phyloP scores from a whole-genome alignment of 2,888 invertebrate species.

The Rhagophthalmus giganteus region DNA sequence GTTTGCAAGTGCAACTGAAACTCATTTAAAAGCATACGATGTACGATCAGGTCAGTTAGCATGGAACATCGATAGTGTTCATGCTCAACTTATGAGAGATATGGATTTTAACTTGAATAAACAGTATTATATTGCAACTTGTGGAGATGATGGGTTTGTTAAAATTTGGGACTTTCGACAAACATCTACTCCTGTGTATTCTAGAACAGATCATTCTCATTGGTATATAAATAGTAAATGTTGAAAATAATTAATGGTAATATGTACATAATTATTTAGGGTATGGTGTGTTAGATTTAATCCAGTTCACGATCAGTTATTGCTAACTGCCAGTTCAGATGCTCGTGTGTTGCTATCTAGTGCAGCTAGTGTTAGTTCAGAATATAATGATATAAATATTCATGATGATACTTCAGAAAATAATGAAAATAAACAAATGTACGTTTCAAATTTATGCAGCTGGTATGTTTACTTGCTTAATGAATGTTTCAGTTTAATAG shows the following conservation, averaged over 20 bases:
- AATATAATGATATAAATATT: constrained; percentile 62
- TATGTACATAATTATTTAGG: constrained; percentile 55
- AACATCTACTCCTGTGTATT: constrained; percentile 75
- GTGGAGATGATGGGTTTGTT: constrained; percentile 93
- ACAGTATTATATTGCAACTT: constrained; percentile 90
- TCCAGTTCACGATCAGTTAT: constrained; percentile 93
- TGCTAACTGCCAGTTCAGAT: constrained; percentile 93
- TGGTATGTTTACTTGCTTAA: constrained; percentile 57
- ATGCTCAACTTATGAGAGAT: constrained; percentile 86
- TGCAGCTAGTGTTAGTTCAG: constrained; percentile 85
- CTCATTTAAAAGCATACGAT: constrained; percentile 85
- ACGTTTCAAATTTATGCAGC: constrained; percentile 32
- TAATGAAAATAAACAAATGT: constrained; percentile 60
- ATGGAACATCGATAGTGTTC: constrained; percentile 82
- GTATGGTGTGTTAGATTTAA: constrained; percentile 95
- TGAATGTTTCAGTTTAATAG: constrained; percentile 78
- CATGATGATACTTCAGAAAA: constrained; percentile 55
- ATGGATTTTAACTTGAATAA: constrained; percentile 98
- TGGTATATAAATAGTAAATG: constrained; percentile 60
- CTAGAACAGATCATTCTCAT: constrained; percentile 82
- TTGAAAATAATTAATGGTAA: not conserved
- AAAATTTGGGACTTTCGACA: constrained; percentile 97
- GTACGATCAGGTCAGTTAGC: constrained; percentile 74
- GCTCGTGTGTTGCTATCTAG: constrained; percentile 88
- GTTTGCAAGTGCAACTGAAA: constrained; percentile 86